phyloP scores from a whole-genome alignment of 2,888 invertebrate species.

The Leucophenga montana region DNA sequence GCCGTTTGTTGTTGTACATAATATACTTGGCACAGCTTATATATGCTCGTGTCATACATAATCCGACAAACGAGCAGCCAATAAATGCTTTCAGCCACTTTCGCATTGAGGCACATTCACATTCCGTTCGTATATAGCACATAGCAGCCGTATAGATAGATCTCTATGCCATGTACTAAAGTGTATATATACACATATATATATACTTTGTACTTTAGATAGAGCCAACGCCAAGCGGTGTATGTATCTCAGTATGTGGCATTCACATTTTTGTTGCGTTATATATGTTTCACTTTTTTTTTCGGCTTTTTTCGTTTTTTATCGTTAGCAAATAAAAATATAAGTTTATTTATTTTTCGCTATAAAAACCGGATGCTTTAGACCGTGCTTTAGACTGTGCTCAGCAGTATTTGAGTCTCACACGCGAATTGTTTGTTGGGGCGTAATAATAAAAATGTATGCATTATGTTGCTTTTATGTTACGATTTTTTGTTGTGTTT shows the following conservation, averaged over 20 bases:
- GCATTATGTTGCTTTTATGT: constrained; percentile 58
- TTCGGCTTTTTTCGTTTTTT: constrained; percentile 39
- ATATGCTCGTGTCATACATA: constrained; percentile 55
- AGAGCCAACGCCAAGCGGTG: constrained; percentile 42
- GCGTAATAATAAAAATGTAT: constrained; percentile 52
- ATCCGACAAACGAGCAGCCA: constrained; percentile 66
- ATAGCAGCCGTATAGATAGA: constrained; percentile 60
- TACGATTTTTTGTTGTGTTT: constrained; percentile 51
- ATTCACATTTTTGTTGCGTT: constrained; percentile 37
- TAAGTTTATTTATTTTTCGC: constrained; percentile 57
- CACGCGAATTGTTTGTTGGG: constrained; percentile 22
- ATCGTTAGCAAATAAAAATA: constrained; percentile 58
- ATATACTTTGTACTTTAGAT: constrained; percentile 38
- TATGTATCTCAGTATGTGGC: constrained; percentile 36
- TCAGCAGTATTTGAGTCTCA: constrained; percentile 62
- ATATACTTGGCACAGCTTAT: constrained; percentile 58
- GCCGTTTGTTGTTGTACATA: neutral
- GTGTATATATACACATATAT: constrained; percentile 43
- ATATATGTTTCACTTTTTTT: constrained; percentile 44
- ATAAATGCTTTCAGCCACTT: constrained; percentile 60
- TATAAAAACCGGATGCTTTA: constrained; percentile 65
- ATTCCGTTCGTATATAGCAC: constrained; percentile 28
- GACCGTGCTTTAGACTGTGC: constrained; percentile 43
- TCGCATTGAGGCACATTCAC: constrained; percentile 28
- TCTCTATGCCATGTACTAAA: constrained; percentile 37